Evolutionary conservation across 2,888 invertebrate species (phyloP).

Genomic region (Epiblema foenella): DNA sequence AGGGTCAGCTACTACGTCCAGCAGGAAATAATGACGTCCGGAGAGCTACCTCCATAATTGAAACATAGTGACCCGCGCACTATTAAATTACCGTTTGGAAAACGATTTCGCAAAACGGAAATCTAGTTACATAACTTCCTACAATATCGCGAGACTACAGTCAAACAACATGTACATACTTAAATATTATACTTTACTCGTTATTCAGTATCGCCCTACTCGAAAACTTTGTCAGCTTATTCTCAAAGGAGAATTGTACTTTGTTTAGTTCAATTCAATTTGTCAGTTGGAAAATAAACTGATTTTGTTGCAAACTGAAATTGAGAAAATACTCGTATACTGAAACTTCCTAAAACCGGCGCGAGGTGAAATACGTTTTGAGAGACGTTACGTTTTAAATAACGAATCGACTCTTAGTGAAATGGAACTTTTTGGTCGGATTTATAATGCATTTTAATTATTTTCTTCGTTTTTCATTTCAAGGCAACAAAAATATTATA

Average conservation of each 20-base stretch:
- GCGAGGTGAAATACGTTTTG: constrained; percentile 66
- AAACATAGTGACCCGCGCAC: constrained; percentile 63
- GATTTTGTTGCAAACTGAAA: constrained; percentile 82
- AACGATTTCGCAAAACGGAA: constrained; percentile 66
- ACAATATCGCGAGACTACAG: constrained; percentile 24
- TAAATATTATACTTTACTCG: constrained; percentile 41
- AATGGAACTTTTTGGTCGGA: constrained; percentile 4
- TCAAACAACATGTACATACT: constrained; percentile 22
- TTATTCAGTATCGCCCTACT: constrained; percentile 49
- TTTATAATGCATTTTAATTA: too few species aligned
- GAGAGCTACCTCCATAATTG: constrained; percentile 63
- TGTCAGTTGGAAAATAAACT: constrained; percentile 79
- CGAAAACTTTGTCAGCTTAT: constrained; percentile 68
- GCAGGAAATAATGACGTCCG: constrained; percentile 77
- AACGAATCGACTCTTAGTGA: constrained; percentile 19
- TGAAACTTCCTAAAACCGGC: constrained; percentile 64
- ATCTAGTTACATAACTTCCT: constrained; percentile 62
- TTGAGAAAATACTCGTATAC: constrained; percentile 75
- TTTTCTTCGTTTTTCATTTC: too few species aligned
- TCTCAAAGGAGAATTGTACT: constrained; percentile 72
- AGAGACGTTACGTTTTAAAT: constrained; percentile 46
- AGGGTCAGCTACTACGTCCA: constrained; percentile 29
- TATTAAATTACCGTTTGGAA: constrained; percentile 68
- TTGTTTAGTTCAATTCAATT: constrained; percentile 77
- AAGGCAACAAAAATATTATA: too few species aligned